Evolutionary conservation across 2,888 invertebrate genomes (phyloP), one percentile per base, ranked within the genome.

Genomic region (Amphiduros pacificus): DNA sequence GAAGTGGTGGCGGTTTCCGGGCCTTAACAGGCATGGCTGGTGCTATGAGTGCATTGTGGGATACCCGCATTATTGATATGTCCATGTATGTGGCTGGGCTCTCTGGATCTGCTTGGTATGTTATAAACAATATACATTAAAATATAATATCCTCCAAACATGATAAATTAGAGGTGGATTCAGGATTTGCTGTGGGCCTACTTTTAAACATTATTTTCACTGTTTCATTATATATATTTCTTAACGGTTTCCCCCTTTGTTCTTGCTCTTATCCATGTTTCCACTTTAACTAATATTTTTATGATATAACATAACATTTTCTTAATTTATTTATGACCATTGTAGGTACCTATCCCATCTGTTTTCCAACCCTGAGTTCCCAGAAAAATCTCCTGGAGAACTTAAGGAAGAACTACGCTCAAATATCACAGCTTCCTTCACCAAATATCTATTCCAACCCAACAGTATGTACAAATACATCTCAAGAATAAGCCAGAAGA

Each of bases 1-100:
- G 84, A 0, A 84, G 84, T 3, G 84, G 84, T 2, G 84, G 84
- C 1, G 84, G 84, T 1, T 83, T 84, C 71, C 76, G 84, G 32
- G 84, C 84, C 26, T 82, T 84, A 81, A 78, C 79, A 2, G 81
- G 77, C 9, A 71, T 81, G 40, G 78, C 81, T 68, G 84, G 83
- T 0, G 83, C 79, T 2, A 70, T 81, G 59, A 83, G 82, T 60
- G 84, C 82, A 2, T 72, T 84, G 6, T 69, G 71, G 9, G 80
- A 82, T 26, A 69, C 76, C 2, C 79, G 81, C 2, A 67, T 84
- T 9, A 63, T 84, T 20, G 83, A 84, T 69, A 81, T 81, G 61
- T 66, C 76, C 17, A 79, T 81, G 28, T 84, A 83, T 66, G 68
- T 77, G 1, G 77, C 82, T 44, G 81, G 82, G 0, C 74, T 84